Evolutionary conservation across 1,140 invertebrate species (phyloP), one percentile per base, ranked within the genome.

Genomic region (Papilio machaon): DNA sequence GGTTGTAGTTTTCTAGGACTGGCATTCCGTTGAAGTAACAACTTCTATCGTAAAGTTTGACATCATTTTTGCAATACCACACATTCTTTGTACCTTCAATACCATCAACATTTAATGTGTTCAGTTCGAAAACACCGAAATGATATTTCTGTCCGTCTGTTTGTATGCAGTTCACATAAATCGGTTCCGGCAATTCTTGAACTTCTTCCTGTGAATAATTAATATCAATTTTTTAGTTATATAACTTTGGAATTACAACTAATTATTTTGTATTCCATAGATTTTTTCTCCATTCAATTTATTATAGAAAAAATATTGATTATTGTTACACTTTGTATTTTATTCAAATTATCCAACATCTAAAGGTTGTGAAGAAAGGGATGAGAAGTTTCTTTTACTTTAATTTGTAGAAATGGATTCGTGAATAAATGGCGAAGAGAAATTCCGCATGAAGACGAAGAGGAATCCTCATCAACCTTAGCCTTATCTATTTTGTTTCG

Each of bases 121-220:
- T 98, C n/a, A 99, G 93, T 93, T 99, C 98, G 83, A 97, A 96
- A 54, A 98, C 95, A 11, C 96, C 96, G 91, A 98, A 98, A 88
- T 98, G 96, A 87, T 97, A 98, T 9, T 94, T 90, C 80, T 96
- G 94, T 17, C 97, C 96, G 89, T 98, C 96, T 1, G 97, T 96
- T 74, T 98, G 97, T 82, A 98, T 95, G 88, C 97, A 97, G 88
- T 98, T 98, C 11, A 98, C 89, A 46, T 96, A 96, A 73, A 98
- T 94, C n/a, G 98, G 98, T 87, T 97, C 95, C 17, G 97, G 96
- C 70, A 97, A 94, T 82, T 96, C 94, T 86, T 95, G 95, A 2
- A 97, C 95, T 87, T 96, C 88, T 46, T 96, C 92, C 96, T 97
- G 91, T 83, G 95, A 95, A 86, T 88, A 4, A 58, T 75, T 87